Evolutionary conservation across 2,113 vertebrate genomes (phyloP), one percentile per base, ranked within the genome.

Genomic region (Poeciliopsis prolifica): DNA sequence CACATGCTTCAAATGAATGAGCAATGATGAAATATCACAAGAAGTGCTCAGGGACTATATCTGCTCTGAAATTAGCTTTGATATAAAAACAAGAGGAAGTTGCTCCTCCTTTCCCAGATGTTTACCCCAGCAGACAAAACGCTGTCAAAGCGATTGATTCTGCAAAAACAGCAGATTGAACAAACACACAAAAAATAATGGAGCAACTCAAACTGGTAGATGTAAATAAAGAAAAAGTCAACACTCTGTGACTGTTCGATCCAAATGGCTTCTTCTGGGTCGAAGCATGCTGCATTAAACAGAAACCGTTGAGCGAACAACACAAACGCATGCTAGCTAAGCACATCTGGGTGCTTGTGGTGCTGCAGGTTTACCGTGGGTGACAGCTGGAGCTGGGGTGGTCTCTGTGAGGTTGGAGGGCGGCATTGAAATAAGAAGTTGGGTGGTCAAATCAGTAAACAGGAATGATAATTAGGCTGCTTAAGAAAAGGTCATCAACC

Each of bases 291-390:
- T 82, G 68, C 72, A 79, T 54, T 75, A 64, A 48, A 86, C 84
- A 69, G 61, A 70, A 78, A 86, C 77, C 44, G 86, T 78, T 37
- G 26, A 74, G 72, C 31, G 63, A 73, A 78, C 40, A 83, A 75
- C 66, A 91, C 78, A 84, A 61, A 68, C 35, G 54, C 78, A 74
- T 22, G 44, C 78, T 67, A 31, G 63, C 76, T 35, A 72, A 84
- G 74, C 85, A 87, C 77, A 81, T 84, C 77, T 73, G 85, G 68
- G 58, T 72, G 71, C 74, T 79, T 40, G 7, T 58, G 87, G 78
- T 68, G 74, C 3, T 81, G 92, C 94, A 90, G 90, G 91, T 96
- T 99, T 99, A 99, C 98, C 98, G 95, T 96, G 92, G 94, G 94
- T 87, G 84, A 97, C 90, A 92, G 96, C 93, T 93, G 96, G 96